phyloP scores from a whole-genome alignment of 2,113 vertebrate species.

The Cyanistes caeruleus region DNA sequence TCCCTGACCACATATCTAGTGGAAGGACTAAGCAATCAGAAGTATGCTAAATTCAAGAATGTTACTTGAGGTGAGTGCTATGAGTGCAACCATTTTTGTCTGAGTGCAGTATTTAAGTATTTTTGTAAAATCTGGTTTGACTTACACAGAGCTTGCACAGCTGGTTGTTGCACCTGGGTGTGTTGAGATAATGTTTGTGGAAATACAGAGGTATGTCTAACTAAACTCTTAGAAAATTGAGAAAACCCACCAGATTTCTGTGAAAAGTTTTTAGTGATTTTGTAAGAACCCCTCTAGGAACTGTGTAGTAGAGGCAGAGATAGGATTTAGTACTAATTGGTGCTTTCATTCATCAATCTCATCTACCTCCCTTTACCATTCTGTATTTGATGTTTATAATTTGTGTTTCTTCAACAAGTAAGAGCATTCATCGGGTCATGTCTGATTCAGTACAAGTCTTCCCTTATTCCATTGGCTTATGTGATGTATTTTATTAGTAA shows the following conservation, averaged over 20 bases:
- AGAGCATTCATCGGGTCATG: not conserved
- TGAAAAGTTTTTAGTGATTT: not conserved
- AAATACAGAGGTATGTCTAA: not conserved
- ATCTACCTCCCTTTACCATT: not conserved
- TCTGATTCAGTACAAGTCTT: not conserved
- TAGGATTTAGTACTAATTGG: not conserved
- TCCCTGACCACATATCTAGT: not conserved
- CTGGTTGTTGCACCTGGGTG: not conserved
- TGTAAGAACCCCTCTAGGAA: not conserved
- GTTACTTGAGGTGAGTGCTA: not conserved
- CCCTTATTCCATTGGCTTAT: not conserved
- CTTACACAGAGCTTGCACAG: not conserved
- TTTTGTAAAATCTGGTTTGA: not conserved
- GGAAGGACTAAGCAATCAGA: not conserved
- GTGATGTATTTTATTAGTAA: not conserved
- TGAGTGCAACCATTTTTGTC: not conserved
- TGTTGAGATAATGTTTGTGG: not conserved
- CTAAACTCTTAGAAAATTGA: not conserved
- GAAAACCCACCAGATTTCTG: not conserved
- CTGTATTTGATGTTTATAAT: accelerated
- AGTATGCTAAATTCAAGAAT: not conserved
- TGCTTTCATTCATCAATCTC: not conserved
- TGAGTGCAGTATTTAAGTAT: not conserved
- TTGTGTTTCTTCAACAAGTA: not conserved
- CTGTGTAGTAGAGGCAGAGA: not conserved